A percentile compares a stretch with the other conserved stretches of the same genome.
phyloP scores from a whole-genome alignment of 2,113 vertebrate genomes.

The Atherinomorus stipes region DNA sequence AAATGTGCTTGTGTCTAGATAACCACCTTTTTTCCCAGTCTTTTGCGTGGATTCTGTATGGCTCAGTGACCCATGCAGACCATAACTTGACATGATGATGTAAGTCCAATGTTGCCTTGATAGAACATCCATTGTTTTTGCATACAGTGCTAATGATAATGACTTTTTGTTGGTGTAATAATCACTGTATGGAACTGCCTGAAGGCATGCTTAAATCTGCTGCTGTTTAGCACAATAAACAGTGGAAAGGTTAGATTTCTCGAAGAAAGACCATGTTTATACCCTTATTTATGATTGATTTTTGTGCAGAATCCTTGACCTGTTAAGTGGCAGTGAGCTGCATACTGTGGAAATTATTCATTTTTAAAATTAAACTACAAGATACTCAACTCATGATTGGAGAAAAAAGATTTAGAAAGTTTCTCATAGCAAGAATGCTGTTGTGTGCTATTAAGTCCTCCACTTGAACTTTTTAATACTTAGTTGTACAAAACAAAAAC shows the following conservation, averaged over 20 bases:
- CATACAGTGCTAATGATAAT: constrained; percentile 39
- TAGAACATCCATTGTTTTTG: constrained; percentile 24
- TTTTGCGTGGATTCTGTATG: too few relatives aligned
- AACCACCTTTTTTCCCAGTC: too few relatives aligned
- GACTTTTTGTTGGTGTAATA: constrained; percentile 37
- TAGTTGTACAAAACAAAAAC: neutral
- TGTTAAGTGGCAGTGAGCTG: neutral
- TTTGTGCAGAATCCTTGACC: constrained; percentile 12
- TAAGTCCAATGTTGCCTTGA: constrained; percentile 38
- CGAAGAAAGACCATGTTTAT: neutral
- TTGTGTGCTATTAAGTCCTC: neutral
- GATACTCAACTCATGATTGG: neutral
- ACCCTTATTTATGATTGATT: constrained; percentile 1
- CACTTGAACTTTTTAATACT: neutral
- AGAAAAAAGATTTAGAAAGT: neutral
- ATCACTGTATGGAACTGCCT: neutral
- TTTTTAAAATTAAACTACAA: neutral
- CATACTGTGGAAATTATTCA: neutral
- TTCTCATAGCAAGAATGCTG: neutral
- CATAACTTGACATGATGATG: constrained; percentile 1
- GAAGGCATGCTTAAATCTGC: constrained; percentile 10
- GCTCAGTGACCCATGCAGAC: neutral
- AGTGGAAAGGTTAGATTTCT: constrained; percentile 3
- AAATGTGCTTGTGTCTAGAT: too few relatives aligned
- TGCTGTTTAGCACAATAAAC: neutral